Evolutionary conservation across 1,140 invertebrate species (phyloP), one percentile per base, ranked within the genome.

Genomic region (Drosophila baimaii): DNA sequence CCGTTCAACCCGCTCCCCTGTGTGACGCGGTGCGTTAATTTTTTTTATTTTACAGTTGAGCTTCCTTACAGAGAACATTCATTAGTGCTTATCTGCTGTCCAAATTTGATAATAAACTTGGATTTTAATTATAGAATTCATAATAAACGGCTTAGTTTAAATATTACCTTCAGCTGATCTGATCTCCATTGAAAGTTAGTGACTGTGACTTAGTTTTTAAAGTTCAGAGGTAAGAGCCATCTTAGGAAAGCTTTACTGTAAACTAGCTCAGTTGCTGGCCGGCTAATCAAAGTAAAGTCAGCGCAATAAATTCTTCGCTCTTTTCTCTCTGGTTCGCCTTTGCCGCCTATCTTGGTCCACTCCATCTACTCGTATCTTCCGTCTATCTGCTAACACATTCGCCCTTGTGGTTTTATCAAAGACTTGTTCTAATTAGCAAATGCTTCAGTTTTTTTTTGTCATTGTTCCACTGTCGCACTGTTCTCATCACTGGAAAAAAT

Each of bases 381-480:
- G 29, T 44, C 23, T 62, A 64, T 64, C 44, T 70, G 63, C 54
- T 68, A 77, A 73, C 61, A 43, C 61, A 65, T 49, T 65, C 44
- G 71, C 71, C 72, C 71, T 75, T 75, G 72, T 65, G 29, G 21
- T 61, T 57, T 65, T 65, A 75, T 75, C 71, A 52, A 41, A 57
- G 46, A 35, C 56, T 61, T 69, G 44, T 79, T 59, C 70, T 82
- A 85, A 85, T 85, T 71, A 78, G 69, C 44, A 70, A 56, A 69
- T 68, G 78, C 57, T 39, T 64, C 39, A 64, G 46, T 61, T 70
- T 31, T 31, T 31, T 49, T 55, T 33, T 55, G 55, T 44, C 56
- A 27, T 62, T 33, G 19, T 35, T 54, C 51, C 33, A 35, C 33
- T 54, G 31, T 35, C 21, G 15, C 52, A 15, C 33, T 33, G 35